Evolutionary conservation across 2,113 vertebrate species (phyloP).

Genomic region (Salvelinus sp.): DNA sequence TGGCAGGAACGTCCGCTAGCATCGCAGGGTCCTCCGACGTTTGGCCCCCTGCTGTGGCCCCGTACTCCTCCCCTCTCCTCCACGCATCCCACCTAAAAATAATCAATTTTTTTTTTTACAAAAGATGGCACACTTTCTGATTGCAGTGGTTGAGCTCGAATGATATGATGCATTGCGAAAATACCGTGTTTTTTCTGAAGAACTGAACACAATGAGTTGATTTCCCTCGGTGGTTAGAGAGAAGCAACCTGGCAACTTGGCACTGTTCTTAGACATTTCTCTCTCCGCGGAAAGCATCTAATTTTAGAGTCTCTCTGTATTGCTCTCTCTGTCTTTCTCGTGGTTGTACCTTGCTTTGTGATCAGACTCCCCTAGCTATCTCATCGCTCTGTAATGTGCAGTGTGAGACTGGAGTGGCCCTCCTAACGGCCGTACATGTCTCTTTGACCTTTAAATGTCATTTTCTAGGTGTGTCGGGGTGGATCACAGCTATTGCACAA

Average conservation of each 20-base stretch:
- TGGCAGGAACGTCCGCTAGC: constrained; percentile 41
- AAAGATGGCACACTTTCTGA: constrained; percentile 31
- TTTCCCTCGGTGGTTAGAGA: constrained; percentile 29
- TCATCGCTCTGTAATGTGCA: constrained; percentile 32
- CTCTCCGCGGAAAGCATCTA: constrained; percentile 24
- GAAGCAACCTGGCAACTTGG: constrained; percentile 42
- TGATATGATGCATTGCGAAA: constrained; percentile 35
- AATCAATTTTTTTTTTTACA: constrained; percentile 15
- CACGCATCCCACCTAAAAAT: constrained; percentile 16
- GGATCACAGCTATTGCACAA: constrained; percentile 44
- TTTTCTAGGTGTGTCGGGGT: constrained; percentile 58
- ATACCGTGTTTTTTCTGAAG: constrained; percentile 30
- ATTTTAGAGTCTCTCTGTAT: constrained; percentile 25
- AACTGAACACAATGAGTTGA: constrained; percentile 41
- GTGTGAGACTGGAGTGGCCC: constrained; percentile 32
- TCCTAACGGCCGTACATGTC: constrained; percentile 33
- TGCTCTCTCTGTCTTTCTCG: neutral
- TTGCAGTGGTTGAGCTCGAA: constrained; percentile 32
- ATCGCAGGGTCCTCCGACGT: constrained; percentile 41
- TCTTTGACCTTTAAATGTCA: constrained; percentile 70
- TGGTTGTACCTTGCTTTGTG: constrained; percentile 15
- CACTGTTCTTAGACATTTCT: constrained; percentile 22
- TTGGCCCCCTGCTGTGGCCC: constrained; percentile 10
- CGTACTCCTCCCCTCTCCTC: neutral
- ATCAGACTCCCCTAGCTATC: constrained; percentile 35